A percentile compares a stretch with the other conserved stretches of the same genome.
Evolutionary conservation across 64 coral and sea anemone species (phyloP).

Genomic region (Acropora yongei): DNA sequence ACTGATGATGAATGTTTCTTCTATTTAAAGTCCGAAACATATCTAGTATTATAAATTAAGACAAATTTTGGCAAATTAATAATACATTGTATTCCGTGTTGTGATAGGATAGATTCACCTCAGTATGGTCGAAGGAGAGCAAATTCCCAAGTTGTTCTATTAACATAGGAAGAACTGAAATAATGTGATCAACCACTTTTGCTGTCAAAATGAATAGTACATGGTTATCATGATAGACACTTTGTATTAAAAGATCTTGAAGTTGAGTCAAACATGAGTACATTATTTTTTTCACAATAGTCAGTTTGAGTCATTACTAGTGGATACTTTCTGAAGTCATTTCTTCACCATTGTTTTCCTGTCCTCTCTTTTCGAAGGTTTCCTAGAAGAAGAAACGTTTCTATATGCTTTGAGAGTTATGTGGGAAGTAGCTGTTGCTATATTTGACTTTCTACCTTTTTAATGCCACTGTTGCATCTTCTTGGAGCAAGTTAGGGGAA

Average conservation of each 20-base stretch:
- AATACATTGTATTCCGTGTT: constrained; percentile 42
- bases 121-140: constrained; percentile 54
- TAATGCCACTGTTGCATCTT: too few relatives aligned
- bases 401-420: too few relatives aligned
- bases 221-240: constrained; percentile 17
- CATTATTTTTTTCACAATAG: constrained; percentile 51
- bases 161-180: constrained; percentile 19
- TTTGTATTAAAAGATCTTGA: constrained; percentile 53
- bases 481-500: too few relatives aligned
- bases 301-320: constrained; percentile 33
- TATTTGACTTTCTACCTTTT: too few relatives aligned
- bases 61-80: constrained; percentile 20
- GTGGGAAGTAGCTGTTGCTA: too few relatives aligned
- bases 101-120: constrained; percentile 22
- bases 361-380: too few relatives aligned
- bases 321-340: neutral
- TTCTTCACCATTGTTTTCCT: too few relatives aligned
- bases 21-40: constrained; percentile 42
- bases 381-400: too few relatives aligned
- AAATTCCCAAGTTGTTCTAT: constrained; percentile 62
- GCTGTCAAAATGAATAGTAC: constrained; percentile 53
- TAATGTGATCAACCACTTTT: constrained; percentile 36
- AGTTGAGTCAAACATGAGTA: constrained; percentile 38
- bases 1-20: constrained; percentile 33
- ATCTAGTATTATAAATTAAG: constrained; percentile 42